These are phyloP conservation scores for Sinocyclocheilus anophthalmus DNA, from an alignment of 2,113 vertebrate genomes.

Conservation along the genomic window DNA sequence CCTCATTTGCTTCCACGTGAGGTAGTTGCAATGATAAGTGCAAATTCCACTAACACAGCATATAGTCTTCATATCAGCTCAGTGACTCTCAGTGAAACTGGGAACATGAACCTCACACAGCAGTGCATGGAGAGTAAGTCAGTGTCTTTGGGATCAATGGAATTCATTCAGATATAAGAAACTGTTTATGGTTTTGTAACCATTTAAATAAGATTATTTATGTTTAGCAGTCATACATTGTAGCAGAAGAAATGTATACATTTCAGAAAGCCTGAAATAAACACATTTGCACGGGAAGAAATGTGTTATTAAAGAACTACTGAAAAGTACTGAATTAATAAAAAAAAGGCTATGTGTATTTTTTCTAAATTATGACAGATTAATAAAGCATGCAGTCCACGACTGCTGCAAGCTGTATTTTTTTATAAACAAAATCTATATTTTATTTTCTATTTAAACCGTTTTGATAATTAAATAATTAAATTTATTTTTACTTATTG, in stretches of 20 bases:
- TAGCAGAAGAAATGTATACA: background rate
- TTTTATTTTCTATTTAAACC: no score
- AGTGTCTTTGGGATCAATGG: background rate
- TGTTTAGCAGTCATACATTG: background rate
- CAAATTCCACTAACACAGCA: slow-evolving; percentile 42
- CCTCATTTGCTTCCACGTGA: slow-evolving; percentile 41
- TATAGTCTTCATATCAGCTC: slow-evolving; percentile 26
- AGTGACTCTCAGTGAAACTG: background rate
- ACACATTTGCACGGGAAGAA: background rate
- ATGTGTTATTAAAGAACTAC: background rate
- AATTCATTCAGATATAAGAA: background rate
- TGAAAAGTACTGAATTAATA: background rate
- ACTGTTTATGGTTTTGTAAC: background rate
- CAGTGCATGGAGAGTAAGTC: background rate
- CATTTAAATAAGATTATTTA: background rate
- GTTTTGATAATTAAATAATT: no score
- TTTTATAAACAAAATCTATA: no score
- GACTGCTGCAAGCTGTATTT: no score
- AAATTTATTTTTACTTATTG: no score
- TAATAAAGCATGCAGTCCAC: no score
- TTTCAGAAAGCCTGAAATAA: background rate
- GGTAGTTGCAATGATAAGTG: slow-evolving; percentile 42
- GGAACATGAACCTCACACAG: slow-evolving; percentile 18
- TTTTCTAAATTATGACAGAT: background rate
- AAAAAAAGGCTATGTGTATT: background rate